Evolutionary conservation across 2,113 vertebrate species (phyloP).

Genomic region (Campylorhamphus procurvoides): DNA sequence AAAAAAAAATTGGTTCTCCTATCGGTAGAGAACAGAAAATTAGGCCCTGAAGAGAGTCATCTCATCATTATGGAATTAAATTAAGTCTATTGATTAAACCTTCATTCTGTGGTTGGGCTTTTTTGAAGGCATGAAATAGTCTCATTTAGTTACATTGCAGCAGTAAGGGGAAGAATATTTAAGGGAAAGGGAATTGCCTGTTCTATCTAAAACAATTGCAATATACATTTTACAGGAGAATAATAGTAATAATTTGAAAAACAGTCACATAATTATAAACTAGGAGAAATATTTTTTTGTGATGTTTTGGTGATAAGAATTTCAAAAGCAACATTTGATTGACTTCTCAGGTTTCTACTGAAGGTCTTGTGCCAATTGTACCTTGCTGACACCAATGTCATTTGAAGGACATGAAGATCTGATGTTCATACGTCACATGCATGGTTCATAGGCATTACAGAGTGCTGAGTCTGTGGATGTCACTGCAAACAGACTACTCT

Average conservation of each 20-base stretch:
- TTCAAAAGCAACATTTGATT: neutral
- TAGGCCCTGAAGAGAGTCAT: neutral
- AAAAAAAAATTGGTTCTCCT: neutral
- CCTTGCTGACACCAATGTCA: neutral
- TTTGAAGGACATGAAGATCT: neutral
- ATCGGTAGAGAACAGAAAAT: neutral
- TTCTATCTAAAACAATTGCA: neutral
- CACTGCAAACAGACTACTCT: neutral
- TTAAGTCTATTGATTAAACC: slow-evolving; percentile 28
- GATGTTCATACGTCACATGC: neutral
- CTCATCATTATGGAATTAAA: slow-evolving; percentile 11
- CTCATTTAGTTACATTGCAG: neutral
- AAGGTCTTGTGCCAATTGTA: neutral
- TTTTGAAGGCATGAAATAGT: neutral
- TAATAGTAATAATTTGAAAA: neutral
- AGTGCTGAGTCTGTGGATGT: accelerated
- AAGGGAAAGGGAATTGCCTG: neutral
- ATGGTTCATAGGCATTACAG: neutral
- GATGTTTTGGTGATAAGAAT: neutral
- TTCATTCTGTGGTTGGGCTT: neutral
- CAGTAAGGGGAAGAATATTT: neutral
- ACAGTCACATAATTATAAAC: neutral
- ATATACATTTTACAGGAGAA: neutral
- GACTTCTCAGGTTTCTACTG: neutral
- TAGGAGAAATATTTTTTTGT: neutral